These are phyloP conservation scores for Anas acuta DNA, from an alignment of 2,797 vertebrate species.

Conservation along the genomic window DNA sequence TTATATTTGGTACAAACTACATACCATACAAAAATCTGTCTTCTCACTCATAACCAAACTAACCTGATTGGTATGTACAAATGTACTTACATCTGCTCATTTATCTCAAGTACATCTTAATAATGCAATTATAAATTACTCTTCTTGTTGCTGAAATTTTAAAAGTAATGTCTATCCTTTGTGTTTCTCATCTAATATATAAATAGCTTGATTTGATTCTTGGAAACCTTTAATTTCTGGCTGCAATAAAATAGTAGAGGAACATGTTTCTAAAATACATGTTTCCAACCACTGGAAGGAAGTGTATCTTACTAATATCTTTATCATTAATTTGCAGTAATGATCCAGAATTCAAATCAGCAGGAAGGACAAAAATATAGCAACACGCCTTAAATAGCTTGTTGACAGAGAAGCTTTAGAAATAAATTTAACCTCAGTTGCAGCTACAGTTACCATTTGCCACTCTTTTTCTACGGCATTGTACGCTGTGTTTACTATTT, in stretches of 20 bases:
- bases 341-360: conserved; percentile 51
- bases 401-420: conserved; percentile 34
- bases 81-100: conserved; percentile 24
- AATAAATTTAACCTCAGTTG: conserved; percentile 14
- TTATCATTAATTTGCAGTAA: conserved; percentile 56
- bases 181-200: conserved; percentile 20
- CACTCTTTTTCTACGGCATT: neutral
- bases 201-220: conserved; percentile 52
- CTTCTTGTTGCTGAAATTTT: conserved; percentile 36
- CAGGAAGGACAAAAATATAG: conserved; percentile 67
- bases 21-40: neutral
- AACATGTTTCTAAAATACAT: conserved; percentile 45
- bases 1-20: neutral
- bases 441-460: neutral
- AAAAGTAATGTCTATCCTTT: conserved; percentile 25
- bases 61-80: neutral
- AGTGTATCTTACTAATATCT: conserved; percentile 51
- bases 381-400: conserved; percentile 56
- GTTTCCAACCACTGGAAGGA: conserved; percentile 60
- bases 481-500: neutral
- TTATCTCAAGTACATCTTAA: conserved; percentile 23
- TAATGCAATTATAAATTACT: neutral
- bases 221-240: conserved; percentile 62
- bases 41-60: neutral
- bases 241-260: conserved; percentile 25